These are phyloP conservation scores for Phoxinus dragarum DNA, from an alignment of 2,797 vertebrate species.

Conservation along the genomic window DNA sequence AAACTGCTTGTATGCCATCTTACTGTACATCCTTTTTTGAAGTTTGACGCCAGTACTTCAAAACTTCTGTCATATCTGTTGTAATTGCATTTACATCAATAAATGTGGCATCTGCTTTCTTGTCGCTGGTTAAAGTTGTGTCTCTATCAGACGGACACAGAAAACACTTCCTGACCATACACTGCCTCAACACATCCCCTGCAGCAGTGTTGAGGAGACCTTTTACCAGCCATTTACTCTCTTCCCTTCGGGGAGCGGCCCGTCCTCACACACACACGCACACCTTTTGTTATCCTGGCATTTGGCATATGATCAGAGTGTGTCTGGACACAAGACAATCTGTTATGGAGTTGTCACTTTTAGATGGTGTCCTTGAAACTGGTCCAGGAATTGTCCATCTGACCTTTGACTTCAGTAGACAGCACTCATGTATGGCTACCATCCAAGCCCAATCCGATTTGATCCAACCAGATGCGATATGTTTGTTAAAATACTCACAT, in stretches of 20 bases:
- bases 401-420: constrained; percentile 54
- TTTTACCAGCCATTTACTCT: constrained; percentile 30
- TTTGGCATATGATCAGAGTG: constrained; percentile 72
- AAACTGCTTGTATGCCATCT: neutral
- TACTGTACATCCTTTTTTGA: neutral
- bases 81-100: neutral
- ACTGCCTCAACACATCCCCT: constrained; percentile 14
- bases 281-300: constrained; percentile 72
- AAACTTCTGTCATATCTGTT: neutral
- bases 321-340: constrained; percentile 65
- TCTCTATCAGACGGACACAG: neutral
- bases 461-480: constrained; percentile 12
- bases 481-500: constrained; percentile 26
- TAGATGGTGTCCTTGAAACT: constrained; percentile 66
- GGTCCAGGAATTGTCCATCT: constrained; percentile 66
- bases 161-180: constrained; percentile 4
- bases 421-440: constrained; percentile 17
- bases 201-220: constrained; percentile 33
- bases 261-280: constrained; percentile 14
- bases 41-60: neutral
- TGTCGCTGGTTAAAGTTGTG: constrained; percentile 1
- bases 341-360: constrained; percentile 59
- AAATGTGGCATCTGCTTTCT: constrained; percentile 2
- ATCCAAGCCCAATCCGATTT: constrained; percentile 31
- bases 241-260: neutral